Evolutionary conservation across 2,113 vertebrate species (phyloP).

Genomic region (Eolophus roseicapilla): DNA sequence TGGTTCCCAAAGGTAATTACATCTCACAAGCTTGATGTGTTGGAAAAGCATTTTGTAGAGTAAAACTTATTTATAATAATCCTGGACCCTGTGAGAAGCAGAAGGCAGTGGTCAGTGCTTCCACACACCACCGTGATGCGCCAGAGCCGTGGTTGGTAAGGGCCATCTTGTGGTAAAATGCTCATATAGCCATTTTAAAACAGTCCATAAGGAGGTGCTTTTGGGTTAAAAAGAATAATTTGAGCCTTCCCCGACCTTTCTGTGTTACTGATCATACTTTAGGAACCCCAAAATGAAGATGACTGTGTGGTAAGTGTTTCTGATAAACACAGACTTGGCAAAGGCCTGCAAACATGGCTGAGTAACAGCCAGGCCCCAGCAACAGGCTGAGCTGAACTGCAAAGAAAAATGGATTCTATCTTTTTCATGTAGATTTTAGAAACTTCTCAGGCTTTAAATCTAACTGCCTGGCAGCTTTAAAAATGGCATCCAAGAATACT

Average conservation of each 20-base stretch:
- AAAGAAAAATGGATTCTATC: neutral
- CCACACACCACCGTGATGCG: rapidly evolving
- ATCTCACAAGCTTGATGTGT: neutral
- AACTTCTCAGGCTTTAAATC: neutral
- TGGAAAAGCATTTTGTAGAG: neutral
- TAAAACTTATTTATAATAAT: neutral
- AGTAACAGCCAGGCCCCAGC: neutral
- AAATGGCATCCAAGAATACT: neutral
- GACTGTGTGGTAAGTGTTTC: neutral
- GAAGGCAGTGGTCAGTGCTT: rapidly evolving
- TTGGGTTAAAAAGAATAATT: neutral
- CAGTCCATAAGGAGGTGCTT: rapidly evolving
- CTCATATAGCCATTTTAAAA: neutral
- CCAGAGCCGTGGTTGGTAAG: neutral
- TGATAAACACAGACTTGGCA: neutral
- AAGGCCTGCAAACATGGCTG: rapidly evolving
- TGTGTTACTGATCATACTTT: neutral
- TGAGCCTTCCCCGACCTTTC: neutral
- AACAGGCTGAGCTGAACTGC: neutral
- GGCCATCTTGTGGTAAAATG: constrained; percentile 19
- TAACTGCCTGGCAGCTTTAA: neutral
- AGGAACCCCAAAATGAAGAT: neutral
- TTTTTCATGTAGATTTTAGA: neutral
- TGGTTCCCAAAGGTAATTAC: neutral
- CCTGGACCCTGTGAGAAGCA: neutral